These are phyloP conservation scores for Microctonus aethiopoides DNA, from an alignment of 2,888 invertebrate species.

Conservation along the genomic window DNA sequence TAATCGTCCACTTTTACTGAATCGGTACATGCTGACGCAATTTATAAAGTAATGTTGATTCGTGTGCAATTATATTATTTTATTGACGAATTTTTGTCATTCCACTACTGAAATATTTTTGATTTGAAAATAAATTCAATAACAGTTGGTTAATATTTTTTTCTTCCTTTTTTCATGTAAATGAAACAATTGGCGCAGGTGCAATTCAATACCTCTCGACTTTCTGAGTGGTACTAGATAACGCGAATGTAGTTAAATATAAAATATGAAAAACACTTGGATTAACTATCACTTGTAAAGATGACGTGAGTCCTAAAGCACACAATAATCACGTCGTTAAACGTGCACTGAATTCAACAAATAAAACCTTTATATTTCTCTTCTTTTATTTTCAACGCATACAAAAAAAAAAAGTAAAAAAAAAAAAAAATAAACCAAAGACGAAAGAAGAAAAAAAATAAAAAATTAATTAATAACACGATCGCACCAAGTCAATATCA, in stretches of 20 bases:
- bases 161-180: background rate
- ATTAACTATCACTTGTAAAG: background rate
- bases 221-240: background rate
- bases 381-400: background rate
- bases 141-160: background rate
- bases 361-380: background rate
- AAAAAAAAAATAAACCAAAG: background rate
- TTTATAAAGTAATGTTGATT: background rate
- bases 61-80: background rate
- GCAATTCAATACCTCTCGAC: background rate
- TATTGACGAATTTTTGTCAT: background rate
- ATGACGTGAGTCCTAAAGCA: background rate
- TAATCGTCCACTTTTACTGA: conserved; percentile 80
- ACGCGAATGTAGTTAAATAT: background rate
- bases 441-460: background rate
- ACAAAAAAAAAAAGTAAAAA: background rate
- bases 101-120: background rate
- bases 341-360: background rate
- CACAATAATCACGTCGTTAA: background rate
- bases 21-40: conserved; percentile 75
- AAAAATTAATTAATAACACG: background rate
- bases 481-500: background rate
- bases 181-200: background rate
- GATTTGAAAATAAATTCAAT: background rate
- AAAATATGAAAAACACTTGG: background rate